Conservation (phyloP, 1,140 invertebrate species). For the Trichoplusia ni region DNA sequence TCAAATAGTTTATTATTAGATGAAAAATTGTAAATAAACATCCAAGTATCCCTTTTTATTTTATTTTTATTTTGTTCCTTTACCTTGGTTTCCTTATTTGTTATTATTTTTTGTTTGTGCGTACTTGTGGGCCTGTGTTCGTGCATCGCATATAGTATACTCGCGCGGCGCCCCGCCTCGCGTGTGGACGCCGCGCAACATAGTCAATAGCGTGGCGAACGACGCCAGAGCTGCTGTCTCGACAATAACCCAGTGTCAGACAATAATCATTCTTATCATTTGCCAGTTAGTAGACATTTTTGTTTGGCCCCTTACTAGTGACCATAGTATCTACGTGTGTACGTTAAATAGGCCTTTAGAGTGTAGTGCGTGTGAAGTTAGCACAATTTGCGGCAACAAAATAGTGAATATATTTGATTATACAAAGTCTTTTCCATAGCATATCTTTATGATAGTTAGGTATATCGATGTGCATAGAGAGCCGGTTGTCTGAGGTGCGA, state of each 20-base stretch:
- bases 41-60: constrained; percentile 79
- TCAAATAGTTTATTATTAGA: constrained; percentile 76
- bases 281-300: constrained; percentile 66
- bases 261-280: constrained; percentile 79
- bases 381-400: constrained; percentile 1
- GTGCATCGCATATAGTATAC: constrained; percentile 43
- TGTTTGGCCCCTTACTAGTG: constrained; percentile 65
- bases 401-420: neutral
- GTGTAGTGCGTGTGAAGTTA: constrained; percentile 27
- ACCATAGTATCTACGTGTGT: constrained; percentile 38
- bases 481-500: neutral
- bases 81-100: constrained; percentile 40
- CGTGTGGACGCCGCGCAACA: constrained; percentile 11
- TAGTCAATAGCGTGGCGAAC: constrained; percentile 73
- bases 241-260: constrained; percentile 81
- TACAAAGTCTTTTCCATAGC: constrained; percentile 21
- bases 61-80: constrained; percentile 70
- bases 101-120: constrained; percentile 17
- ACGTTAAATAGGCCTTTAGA: constrained; percentile 31
- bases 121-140: constrained; percentile 39
- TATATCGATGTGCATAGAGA: constrained; percentile 7
- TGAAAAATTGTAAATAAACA: constrained; percentile 79
- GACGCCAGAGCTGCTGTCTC: constrained; percentile 76
- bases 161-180: constrained; percentile 16
- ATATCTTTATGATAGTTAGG: constrained; percentile 27